Percentiles rank a stretch among this genome's conserved stretches.
phyloP scores from a whole-genome alignment of 2,113 vertebrate species.

The Malurus elegans region DNA sequence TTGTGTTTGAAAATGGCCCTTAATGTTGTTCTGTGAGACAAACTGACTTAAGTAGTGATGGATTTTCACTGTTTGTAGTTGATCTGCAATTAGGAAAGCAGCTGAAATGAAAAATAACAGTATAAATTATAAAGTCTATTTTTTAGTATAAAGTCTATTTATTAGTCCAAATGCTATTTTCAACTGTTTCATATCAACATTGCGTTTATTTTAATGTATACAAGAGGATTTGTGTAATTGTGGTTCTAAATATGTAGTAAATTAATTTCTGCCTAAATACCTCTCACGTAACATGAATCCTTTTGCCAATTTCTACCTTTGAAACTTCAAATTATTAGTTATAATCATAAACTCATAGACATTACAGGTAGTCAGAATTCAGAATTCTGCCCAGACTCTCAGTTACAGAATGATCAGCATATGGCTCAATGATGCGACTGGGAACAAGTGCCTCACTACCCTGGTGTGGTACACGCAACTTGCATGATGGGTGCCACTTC shows the following conservation, averaged over 20 bases:
- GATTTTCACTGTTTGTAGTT: background rate
- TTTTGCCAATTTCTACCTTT: background rate
- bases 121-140: background rate
- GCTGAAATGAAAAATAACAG: background rate
- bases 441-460: background rate
- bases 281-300: background rate
- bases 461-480: rapidly evolving
- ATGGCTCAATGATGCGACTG: background rate
- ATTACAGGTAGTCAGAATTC: background rate
- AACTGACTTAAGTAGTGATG: background rate
- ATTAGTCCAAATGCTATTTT: background rate
- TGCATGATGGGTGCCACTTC: background rate
- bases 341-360: background rate
- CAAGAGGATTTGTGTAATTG: background rate
- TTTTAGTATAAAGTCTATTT: background rate
- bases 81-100: background rate
- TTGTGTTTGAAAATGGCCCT: background rate
- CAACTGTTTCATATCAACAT: background rate
- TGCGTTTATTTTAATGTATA: background rate
- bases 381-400: background rate
- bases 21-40: background rate
- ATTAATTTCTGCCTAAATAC: background rate
- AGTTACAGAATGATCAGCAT: background rate
- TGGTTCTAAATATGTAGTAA: background rate
- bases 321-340: background rate